Conservation (phyloP, 2,888 invertebrate genomes). For the Parasteatoda lunata region DNA sequence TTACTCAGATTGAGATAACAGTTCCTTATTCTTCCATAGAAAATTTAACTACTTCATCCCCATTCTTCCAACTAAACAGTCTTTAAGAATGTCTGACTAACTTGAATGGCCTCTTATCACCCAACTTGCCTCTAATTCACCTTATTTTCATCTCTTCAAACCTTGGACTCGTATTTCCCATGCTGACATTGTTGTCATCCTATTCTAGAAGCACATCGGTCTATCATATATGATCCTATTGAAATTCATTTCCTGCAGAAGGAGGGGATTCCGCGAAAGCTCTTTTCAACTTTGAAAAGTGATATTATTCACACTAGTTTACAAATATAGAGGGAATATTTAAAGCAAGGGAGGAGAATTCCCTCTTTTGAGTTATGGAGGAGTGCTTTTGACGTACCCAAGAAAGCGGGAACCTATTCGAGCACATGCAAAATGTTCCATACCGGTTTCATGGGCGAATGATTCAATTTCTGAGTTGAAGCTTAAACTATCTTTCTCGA, state of each 20-base stretch:
- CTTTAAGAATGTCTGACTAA: neutral
- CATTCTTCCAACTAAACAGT: neutral
- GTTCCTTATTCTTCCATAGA: neutral
- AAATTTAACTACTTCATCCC: neutral
- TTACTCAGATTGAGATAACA: neutral
- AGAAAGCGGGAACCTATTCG: constrained; percentile 33
- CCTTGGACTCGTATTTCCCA: neutral
- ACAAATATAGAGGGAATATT: constrained; percentile 39
- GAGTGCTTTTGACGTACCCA: constrained; percentile 34
- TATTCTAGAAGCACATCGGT: constrained; percentile 3
- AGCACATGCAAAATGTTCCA: constrained; percentile 29
- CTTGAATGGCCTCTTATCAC: neutral
- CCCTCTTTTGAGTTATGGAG: constrained; percentile 31
- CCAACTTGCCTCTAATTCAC: constrained; percentile 10
- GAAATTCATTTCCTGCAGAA: constrained; percentile 51
- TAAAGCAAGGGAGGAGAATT: constrained; percentile 1
- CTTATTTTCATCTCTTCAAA: constrained; percentile 27
- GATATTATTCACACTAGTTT: constrained; percentile 47
- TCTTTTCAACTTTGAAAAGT: constrained; percentile 10
- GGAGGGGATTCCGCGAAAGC: constrained; percentile 3
- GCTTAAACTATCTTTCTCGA: neutral
- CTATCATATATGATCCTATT: constrained; percentile 46
- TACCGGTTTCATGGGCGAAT: constrained; percentile 38
- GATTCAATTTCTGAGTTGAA: constrained; percentile 30
- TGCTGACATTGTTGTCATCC: constrained; percentile 33